Evolutionary conservation across 2,888 invertebrate species (phyloP).

Genomic region (Isoperla grammatica): DNA sequence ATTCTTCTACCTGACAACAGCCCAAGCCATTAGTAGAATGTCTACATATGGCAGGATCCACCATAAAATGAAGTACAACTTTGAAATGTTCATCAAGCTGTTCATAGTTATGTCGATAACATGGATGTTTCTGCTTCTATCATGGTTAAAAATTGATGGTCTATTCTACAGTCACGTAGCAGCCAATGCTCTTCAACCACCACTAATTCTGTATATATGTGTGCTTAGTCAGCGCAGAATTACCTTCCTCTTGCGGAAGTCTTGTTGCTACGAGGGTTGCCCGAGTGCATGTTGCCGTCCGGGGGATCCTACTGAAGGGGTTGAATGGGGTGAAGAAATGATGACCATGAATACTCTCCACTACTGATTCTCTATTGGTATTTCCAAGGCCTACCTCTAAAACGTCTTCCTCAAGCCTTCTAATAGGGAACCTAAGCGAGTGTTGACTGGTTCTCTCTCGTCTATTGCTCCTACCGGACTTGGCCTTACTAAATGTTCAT

Average conservation of each 20-base stretch:
- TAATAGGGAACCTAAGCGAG: no score
- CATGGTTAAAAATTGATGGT: slow-evolving; percentile 67
- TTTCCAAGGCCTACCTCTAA: no score
- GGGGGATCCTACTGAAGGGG: slow-evolving; percentile 30
- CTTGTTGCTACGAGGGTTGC: slow-evolving; percentile 64
- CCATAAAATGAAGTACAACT: slow-evolving; percentile 79
- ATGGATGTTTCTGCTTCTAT: slow-evolving; percentile 71
- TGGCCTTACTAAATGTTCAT: no score
- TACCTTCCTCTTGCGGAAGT: slow-evolving; percentile 68
- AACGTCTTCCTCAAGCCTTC: no score
- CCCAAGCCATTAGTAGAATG: slow-evolving; percentile 71
- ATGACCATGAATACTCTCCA: slow-evolving; percentile 72
- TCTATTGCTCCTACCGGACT: no score
- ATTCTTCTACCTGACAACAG: slow-evolving; percentile 73
- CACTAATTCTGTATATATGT: slow-evolving; percentile 70
- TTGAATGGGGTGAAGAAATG: slow-evolving; percentile 85
- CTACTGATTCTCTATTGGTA: slow-evolving; percentile 38
- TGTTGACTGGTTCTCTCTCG: no score
- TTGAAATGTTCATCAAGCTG: slow-evolving; percentile 70
- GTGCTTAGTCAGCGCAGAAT: slow-evolving; percentile 74
- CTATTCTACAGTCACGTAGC: slow-evolving; percentile 69
- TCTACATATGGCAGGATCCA: slow-evolving; percentile 81
- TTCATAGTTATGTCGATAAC: slow-evolving; percentile 67
- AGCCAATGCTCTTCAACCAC: slow-evolving; percentile 69
- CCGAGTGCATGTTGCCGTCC: slow-evolving; percentile 47